Evolutionary conservation across 2,888 invertebrate species (phyloP), one percentile per base, ranked within the genome.

Genomic region (Drosophila paracracens): DNA sequence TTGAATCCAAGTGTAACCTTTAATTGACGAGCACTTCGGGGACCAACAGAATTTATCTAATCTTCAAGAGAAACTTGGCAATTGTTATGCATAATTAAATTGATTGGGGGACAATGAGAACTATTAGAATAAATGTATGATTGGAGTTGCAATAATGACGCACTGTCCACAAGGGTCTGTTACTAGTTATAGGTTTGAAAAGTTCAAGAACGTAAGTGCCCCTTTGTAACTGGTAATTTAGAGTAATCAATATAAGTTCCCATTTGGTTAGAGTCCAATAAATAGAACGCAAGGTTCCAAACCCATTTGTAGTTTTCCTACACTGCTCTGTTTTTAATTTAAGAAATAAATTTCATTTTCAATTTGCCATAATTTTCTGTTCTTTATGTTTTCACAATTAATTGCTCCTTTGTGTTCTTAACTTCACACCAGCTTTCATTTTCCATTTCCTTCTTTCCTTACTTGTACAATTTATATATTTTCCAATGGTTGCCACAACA

Each of bases 1-100:
- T 78, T 76, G 78, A 76, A 68, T 68, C 60, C 67, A 58, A 46
- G 48, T 38, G 31, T 35, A 64, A n/a, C 56, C 52, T 64, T 46
- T 64, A 72, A 76, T 76, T 73, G 77, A 46, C 40, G 46, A 46
- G 31, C 50, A 7, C 79, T 48, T 43, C n/a, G 11, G 46, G 57
- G 68, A 63, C 18, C 29, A 5, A 31, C n/a, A 5, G 69, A 54
- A 56, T 51, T 61, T 58, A 63, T 59, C 35, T 38, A 46, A 56
- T 51, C 46, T 56, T 18, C 18, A 10, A 21, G 11, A 27, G 25
- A 35, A 31, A 13, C 31, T n/a, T 35, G 25, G n/a, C n/a, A 31
- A 35, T 25, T 25, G 35, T 31, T 46, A 27, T n/a, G 40, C 33
- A 18, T 13, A 33, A 59, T 13, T 10, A n/a, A 48, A 48, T 35